Percentiles rank a stretch among this genome's conserved stretches.
Evolutionary conservation across 2,888 invertebrate species (phyloP).

Genomic region (Drymonia ruficornis): DNA sequence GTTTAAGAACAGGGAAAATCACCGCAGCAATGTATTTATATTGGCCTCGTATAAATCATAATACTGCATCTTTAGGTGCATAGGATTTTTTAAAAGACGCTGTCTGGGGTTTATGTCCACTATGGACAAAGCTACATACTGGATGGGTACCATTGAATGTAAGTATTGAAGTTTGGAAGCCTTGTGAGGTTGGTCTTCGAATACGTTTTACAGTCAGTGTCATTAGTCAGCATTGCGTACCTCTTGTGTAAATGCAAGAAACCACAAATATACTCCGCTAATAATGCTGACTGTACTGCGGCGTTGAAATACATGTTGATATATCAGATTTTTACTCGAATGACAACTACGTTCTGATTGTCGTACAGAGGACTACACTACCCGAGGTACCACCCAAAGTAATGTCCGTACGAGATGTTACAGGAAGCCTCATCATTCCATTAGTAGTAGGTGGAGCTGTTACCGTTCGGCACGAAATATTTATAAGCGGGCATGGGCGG

Average conservation of each 20-base stretch:
- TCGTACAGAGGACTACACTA: constrained; percentile 12
- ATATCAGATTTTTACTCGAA: constrained; percentile 15
- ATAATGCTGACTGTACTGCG: constrained; percentile 38
- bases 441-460: constrained; percentile 75
- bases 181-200: not conserved
- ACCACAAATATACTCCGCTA: constrained; percentile 16
- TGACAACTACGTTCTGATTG: constrained; percentile 21
- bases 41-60: constrained; percentile 13
- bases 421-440: constrained; percentile 28
- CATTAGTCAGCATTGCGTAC: constrained; percentile 15
- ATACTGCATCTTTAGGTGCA: constrained; percentile 13
- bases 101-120: constrained; percentile 13
- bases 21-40: constrained; percentile 27
- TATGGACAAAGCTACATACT: constrained; percentile 1
- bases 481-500: constrained; percentile 77
- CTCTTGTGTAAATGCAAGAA: constrained; percentile 32
- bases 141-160: not conserved
- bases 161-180: constrained; percentile 4
- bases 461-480: constrained; percentile 76
- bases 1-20: constrained; percentile 19
- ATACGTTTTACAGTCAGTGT: constrained; percentile 28
- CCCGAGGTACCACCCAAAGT: constrained; percentile 8
- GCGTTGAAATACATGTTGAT: constrained; percentile 31
- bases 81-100: constrained; percentile 11
- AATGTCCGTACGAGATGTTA: constrained; percentile 19